A percentile compares a stretch with the other conserved stretches of the same genome.
These are phyloP conservation scores for Epinephelus cyanopodus DNA, from an alignment of 2,113 vertebrate species.

Conservation along the genomic window DNA sequence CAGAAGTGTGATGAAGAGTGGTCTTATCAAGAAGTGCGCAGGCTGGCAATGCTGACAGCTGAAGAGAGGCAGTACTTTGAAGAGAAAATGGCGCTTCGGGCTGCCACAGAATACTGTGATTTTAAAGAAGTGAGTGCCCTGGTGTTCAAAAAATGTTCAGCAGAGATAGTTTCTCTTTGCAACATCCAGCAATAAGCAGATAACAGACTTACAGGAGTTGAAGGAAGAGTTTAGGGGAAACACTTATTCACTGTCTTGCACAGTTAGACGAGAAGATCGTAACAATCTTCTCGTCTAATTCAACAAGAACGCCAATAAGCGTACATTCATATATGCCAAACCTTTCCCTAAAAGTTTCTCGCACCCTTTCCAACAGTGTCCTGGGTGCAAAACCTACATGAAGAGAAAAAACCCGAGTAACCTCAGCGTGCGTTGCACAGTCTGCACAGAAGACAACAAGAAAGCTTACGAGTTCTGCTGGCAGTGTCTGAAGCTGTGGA, in stretches of 20 bases:
- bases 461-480: conserved; percentile 73
- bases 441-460: conserved; percentile 64
- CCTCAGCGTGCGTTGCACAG: conserved; percentile 73
- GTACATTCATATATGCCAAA: not conserved
- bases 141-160: not conserved
- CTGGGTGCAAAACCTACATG: conserved; percentile 73
- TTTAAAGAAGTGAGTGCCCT: conserved; percentile 74
- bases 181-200: not conserved
- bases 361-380: conserved; percentile 73
- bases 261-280: too few species aligned
- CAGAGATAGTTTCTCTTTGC: not conserved
- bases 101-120: conserved; percentile 78
- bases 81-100: conserved; percentile 71
- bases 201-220: too few species aligned
- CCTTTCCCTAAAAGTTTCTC: not conserved
- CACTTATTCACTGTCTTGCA: too few species aligned
- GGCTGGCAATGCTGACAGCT: conserved; percentile 76
- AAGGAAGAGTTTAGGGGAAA: too few species aligned
- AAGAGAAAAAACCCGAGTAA: conserved; percentile 76
- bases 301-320: not conserved
- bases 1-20: conserved; percentile 65
- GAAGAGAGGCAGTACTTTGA: conserved; percentile 83
- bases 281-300: too few species aligned
- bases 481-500: conserved; percentile 82
- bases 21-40: conserved; percentile 81